These are phyloP conservation scores for Euplagia quadripunctaria DNA, from an alignment of 2,888 invertebrate species.

Conservation along the genomic window DNA sequence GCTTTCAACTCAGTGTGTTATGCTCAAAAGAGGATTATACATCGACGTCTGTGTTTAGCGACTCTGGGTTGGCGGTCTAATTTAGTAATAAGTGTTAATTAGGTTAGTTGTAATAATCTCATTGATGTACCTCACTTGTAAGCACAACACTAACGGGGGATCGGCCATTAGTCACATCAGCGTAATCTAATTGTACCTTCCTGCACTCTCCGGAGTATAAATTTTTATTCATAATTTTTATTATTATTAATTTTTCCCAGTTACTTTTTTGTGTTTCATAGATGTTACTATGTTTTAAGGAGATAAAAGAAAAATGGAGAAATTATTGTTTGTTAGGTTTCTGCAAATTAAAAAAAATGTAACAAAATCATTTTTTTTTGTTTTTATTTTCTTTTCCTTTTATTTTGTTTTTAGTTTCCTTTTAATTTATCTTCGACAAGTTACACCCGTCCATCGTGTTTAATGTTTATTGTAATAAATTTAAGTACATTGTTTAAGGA, in stretches of 20 bases:
- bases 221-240: conserved; percentile 77
- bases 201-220: conserved; percentile 86
- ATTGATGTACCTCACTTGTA: conserved; percentile 80
- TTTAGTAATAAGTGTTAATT: conserved; percentile 80
- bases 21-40: conserved; percentile 68
- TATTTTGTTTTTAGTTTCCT: conserved; percentile 56
- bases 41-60: conserved; percentile 57
- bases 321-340: conserved; percentile 88
- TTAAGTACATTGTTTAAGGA: conserved; percentile 83
- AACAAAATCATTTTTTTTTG: conserved; percentile 83
- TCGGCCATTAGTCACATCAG: conserved; percentile 73
- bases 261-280: conserved; percentile 88
- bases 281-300: conserved; percentile 88
- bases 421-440: conserved; percentile 77
- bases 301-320: conserved; percentile 80
- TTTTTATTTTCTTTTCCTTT: conserved; percentile 72
- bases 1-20: conserved; percentile 71
- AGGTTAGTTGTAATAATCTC: conserved; percentile 83
- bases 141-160: conserved; percentile 67
- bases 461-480: conserved; percentile 82
- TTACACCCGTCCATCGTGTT: conserved; percentile 87
- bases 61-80: conserved; percentile 73
- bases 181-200: conserved; percentile 86
- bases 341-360: conserved; percentile 87
- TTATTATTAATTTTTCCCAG: conserved; percentile 82